Percentiles rank a stretch among this genome's conserved stretches.
These are phyloP conservation scores for Triplophysa tibetana DNA, from an alignment of 2,113 vertebrate species.

Conservation along the genomic window DNA sequence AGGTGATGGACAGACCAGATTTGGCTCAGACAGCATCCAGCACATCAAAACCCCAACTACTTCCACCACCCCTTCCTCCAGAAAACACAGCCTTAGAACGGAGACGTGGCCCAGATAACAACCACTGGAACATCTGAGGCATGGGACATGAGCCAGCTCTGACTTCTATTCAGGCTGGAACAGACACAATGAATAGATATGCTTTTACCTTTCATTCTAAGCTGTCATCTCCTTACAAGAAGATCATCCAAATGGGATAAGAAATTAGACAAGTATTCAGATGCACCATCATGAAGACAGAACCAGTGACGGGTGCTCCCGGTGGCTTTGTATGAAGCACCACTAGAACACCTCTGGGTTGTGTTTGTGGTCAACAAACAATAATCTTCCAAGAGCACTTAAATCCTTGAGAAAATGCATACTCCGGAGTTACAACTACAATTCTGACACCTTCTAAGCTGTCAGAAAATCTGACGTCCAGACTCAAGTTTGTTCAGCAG, in stretches of 20 bases:
- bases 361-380: slow-evolving; percentile 9
- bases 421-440: slow-evolving; percentile 19
- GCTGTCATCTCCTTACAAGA: not conserved
- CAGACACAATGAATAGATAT: not conserved
- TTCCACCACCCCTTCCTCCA: slow-evolving; percentile 8
- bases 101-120: not conserved
- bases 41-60: slow-evolving; percentile 17
- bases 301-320: not conserved
- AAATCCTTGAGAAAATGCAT: slow-evolving; percentile 6
- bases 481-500: not conserved
- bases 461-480: slow-evolving; percentile 4
- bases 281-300: not conserved
- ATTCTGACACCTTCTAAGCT: slow-evolving; percentile 12
- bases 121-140: slow-evolving; percentile 1
- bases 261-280: not conserved
- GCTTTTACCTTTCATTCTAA: slow-evolving; percentile 17
- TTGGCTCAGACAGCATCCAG: slow-evolving; percentile 17
- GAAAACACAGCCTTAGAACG: slow-evolving; percentile 25
- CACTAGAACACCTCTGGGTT: not conserved
- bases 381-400: slow-evolving; percentile 16
- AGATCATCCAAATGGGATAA: slow-evolving; percentile 18
- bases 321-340: not conserved
- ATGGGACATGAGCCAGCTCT: slow-evolving; percentile 6
- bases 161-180: not conserved
- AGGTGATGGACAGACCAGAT: slow-evolving; percentile 34